Percentiles rank a stretch among this genome's conserved stretches.
These are phyloP conservation scores for Dysidea cf. avara DNA, from an alignment of 37 sponge, comb jelly and placozoan genomes.

Conservation along the genomic window DNA sequence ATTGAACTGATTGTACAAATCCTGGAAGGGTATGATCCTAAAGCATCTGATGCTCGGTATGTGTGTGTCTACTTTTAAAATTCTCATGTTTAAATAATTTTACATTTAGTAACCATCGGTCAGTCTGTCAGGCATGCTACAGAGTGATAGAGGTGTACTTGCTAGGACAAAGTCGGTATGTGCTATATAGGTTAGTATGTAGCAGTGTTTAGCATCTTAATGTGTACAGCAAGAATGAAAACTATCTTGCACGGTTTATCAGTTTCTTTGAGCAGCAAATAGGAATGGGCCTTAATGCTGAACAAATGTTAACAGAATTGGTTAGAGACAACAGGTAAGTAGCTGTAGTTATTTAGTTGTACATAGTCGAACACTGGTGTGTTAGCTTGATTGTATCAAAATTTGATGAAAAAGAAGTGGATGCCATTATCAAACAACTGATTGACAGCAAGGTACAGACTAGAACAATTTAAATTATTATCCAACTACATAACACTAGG, in stretches of 20 bases:
- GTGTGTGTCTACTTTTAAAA: neutral
- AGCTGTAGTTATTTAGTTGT: neutral
- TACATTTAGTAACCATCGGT: neutral
- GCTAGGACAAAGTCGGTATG: slow-evolving; percentile 69
- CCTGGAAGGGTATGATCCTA: slow-evolving; percentile 20
- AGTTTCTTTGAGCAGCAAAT: slow-evolving; percentile 51
- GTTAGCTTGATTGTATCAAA: slow-evolving; percentile 38
- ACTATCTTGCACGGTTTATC: slow-evolving; percentile 63
- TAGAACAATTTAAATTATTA: neutral
- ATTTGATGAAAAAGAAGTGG: slow-evolving; percentile 24
- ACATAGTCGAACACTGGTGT: neutral
- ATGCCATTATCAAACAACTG: slow-evolving; percentile 24
- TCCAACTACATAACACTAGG: slow-evolving; percentile 14
- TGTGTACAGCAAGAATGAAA: slow-evolving; percentile 67
- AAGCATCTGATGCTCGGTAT: slow-evolving; percentile 13
- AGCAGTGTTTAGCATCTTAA: too few relatives aligned
- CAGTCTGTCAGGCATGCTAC: slow-evolving; percentile 29
- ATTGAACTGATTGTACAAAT: slow-evolving; percentile 47
- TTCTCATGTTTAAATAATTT: neutral
- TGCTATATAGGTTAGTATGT: too few relatives aligned
- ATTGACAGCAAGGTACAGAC: slow-evolving; percentile 6
- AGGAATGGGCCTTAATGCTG: slow-evolving; percentile 71
- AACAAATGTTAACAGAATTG: slow-evolving; percentile 76
- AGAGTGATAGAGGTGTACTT: slow-evolving; percentile 36
- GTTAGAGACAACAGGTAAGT: slow-evolving; percentile 73